phyloP scores from a whole-genome alignment of 2,888 invertebrate species.

The Neelides folsomi region DNA sequence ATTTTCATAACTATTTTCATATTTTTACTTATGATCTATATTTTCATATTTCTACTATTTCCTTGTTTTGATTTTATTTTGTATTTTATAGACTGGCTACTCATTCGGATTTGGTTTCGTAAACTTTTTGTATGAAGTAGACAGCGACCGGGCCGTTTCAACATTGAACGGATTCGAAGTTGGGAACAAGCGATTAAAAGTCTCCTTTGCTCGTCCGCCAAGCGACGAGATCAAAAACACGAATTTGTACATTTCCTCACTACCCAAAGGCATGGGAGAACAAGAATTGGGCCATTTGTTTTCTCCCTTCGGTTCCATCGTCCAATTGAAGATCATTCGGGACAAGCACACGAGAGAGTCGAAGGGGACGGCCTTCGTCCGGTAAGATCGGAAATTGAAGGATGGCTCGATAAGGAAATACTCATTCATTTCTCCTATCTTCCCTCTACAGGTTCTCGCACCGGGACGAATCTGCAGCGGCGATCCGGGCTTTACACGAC shows the following conservation, averaged over 20 bases:
- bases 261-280: constrained; percentile 51
- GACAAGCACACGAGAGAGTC: constrained; percentile 79
- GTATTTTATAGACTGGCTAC: constrained; percentile 61
- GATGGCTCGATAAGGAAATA: neutral
- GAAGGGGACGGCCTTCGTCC: constrained; percentile 81
- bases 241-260: constrained; percentile 82
- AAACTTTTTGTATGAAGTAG: constrained; percentile 71
- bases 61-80: constrained; percentile 1
- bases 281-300: constrained; percentile 72
- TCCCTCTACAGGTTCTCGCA: constrained; percentile 56
- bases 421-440: too few species aligned
- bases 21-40: neutral
- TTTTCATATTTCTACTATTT: neutral
- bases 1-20: too few species aligned
- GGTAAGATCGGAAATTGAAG: constrained; percentile 43
- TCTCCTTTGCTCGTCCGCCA: constrained; percentile 80
- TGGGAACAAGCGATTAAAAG: constrained; percentile 84
- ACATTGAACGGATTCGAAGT: constrained; percentile 75
- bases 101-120: constrained; percentile 95
- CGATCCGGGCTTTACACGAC: constrained; percentile 71
- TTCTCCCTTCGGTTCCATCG: constrained; percentile 75
- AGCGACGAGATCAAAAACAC: constrained; percentile 87
- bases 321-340: constrained; percentile 78
- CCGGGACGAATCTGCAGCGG: constrained; percentile 77
- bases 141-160: constrained; percentile 72